phyloP scores from a whole-genome alignment of 1,140 invertebrate species.

The Conopomorpha cramerella region DNA sequence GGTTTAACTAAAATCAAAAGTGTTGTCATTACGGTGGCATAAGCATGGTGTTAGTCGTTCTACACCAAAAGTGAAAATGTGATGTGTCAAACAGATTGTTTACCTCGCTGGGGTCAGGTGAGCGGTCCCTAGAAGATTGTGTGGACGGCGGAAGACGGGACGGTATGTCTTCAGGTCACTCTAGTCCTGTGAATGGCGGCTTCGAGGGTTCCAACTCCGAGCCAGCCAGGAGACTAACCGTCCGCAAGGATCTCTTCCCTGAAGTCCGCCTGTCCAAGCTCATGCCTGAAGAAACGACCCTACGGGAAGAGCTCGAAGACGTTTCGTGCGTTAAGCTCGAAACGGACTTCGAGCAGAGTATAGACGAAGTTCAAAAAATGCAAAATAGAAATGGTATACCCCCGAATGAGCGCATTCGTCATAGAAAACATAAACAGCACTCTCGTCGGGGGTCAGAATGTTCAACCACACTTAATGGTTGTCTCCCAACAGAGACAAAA shows the following conservation, averaged over 20 bases:
- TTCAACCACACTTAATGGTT: constrained; percentile 30
- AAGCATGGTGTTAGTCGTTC: constrained; percentile 37
- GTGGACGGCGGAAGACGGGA: constrained; percentile 45
- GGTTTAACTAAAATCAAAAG: constrained; percentile 28
- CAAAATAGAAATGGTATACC: constrained; percentile 30
- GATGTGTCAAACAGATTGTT: constrained; percentile 62
- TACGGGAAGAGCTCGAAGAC: constrained; percentile 11
- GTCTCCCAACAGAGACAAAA: constrained; percentile 36
- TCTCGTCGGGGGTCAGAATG: constrained; percentile 31
- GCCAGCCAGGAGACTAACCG: constrained; percentile 39
- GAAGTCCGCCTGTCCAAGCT: constrained; percentile 26
- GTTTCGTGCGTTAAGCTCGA: constrained; percentile 48
- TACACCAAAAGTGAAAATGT: constrained; percentile 60
- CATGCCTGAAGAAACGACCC: constrained; percentile 12
- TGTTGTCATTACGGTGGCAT: too few relatives aligned
- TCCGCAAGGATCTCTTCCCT: constrained; percentile 52
- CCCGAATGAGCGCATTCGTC: constrained; percentile 24
- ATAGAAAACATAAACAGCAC: constrained; percentile 43
- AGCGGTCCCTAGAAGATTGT: constrained; percentile 53
- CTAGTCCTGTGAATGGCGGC: constrained; percentile 48
- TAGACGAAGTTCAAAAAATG: constrained; percentile 47
- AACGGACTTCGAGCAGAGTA: constrained; percentile 57
- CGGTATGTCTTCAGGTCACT: constrained; percentile 47
- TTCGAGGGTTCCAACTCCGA: constrained; percentile 31
- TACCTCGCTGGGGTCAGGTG: constrained; percentile 54